Percentiles rank a stretch among this genome's conserved stretches.
Evolutionary conservation across 2,797 vertebrate species (phyloP).

Genomic region (Varecia variegata): DNA sequence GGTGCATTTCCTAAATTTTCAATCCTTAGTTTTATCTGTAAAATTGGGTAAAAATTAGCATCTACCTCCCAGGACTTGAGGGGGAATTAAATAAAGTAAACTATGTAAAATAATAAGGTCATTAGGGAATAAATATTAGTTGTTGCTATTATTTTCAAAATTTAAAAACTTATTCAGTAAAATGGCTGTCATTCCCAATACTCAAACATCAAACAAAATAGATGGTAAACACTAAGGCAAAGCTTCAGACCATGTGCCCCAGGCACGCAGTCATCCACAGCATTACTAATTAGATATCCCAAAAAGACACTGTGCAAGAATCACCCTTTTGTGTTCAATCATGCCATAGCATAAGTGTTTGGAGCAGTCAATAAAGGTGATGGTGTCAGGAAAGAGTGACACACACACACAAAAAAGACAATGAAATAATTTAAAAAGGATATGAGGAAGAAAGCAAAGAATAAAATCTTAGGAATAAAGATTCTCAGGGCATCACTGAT

Average conservation of each 20-base stretch:
- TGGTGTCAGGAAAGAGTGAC: background rate
- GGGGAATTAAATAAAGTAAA: background rate
- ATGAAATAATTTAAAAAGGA: background rate
- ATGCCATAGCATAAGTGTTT: background rate
- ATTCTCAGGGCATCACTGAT: background rate
- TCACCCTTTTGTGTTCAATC: background rate
- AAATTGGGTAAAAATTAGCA: background rate
- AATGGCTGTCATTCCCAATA: background rate
- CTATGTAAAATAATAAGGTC: background rate
- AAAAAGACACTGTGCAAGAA: background rate
- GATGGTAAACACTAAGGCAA: background rate
- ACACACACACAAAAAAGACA: background rate
- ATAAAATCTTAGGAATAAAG: background rate
- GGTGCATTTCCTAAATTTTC: background rate
- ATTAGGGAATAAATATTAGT: background rate
- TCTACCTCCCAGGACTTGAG: background rate
- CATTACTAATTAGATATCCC: background rate
- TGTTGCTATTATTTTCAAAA: constrained; percentile 1
- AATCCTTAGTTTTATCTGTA: background rate
- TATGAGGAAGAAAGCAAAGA: background rate
- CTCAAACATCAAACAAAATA: background rate
- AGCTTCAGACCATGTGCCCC: background rate
- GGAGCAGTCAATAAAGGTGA: background rate
- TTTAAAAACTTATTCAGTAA: background rate
- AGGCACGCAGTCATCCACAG: background rate